Base-by-base conservation (phyloP, 1,140 invertebrate species). In the Elysia chlorotica region DNA sequence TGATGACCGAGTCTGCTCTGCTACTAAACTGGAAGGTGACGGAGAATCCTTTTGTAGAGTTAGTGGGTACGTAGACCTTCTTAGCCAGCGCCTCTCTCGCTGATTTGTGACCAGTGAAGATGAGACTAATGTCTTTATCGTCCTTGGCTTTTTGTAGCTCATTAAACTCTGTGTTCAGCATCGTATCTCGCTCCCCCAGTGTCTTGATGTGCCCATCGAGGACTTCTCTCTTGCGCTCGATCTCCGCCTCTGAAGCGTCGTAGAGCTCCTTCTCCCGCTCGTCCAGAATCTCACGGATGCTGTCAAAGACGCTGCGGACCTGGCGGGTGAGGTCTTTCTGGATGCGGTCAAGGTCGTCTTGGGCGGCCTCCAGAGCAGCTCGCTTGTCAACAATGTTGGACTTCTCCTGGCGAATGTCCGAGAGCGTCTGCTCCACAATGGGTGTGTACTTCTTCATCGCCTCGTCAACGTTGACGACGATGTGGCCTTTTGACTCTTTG, bases 381-480 rank as follows among this genome's bases (percentile, higher is more conserved):
- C 79, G 74, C 69, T 83, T 82, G n/a, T 77, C 71, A 36, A 75
- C 76, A 25, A 83, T 56, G 2, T 56, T 57, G 5, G 78, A 73
- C 54, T 79, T 77, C 35, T 81, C 75, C 2, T 21, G 71, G 21
- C 75, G 69, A 72, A 85, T 81, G 59, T 81, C 79, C 25, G 37
- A 62, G 21, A 85, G 66, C 4, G 82, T 83, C 28, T 80, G 78
- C 35, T 85, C 82, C 53, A 85, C 71, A 25, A 81, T 81, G 0
- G 83, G 83, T 3, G 79, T 80, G 73, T 85, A 85, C 68, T 85
- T 85, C 10, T 73, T 70, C 72, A 85, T 74, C 2, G 83, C 83
- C 65, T 83, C 83, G 5, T 82, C 78, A 19, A 86, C 81, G 70
- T 85, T 83, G 67, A 83, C 80, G 0, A 86, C 82, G n/a, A 74